Evolutionary conservation across 2,797 vertebrate species (phyloP).

Genomic region (Poeciliopsis paucimaculata): DNA sequence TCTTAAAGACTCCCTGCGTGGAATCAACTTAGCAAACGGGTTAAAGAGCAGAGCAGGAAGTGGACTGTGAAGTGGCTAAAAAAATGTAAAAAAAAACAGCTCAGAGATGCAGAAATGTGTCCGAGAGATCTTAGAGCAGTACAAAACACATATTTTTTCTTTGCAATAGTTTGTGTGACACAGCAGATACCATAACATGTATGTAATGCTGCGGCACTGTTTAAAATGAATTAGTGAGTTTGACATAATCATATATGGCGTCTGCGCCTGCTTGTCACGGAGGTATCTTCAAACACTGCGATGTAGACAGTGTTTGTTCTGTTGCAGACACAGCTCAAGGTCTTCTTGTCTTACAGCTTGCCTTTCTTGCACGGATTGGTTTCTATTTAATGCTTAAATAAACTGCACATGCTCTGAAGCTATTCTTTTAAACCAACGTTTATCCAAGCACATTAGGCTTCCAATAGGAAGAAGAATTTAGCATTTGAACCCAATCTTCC

Average conservation of each 20-base stretch:
- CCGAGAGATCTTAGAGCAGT: not conserved
- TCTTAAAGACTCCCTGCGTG: slow-evolving; percentile 18
- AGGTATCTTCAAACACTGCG: slow-evolving; percentile 11
- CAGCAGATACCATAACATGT: not conserved
- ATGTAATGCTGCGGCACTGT: not conserved
- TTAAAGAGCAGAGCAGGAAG: slow-evolving; percentile 22
- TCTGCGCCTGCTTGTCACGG: slow-evolving; percentile 13
- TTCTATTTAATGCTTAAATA: slow-evolving; percentile 30
- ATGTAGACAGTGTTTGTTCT: slow-evolving; percentile 9
- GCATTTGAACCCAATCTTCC: slow-evolving; percentile 36
- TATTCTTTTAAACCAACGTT: slow-evolving; percentile 33
- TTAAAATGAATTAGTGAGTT: slow-evolving; percentile 25
- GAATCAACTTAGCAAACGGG: slow-evolving; percentile 32
- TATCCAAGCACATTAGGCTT: slow-evolving; percentile 35
- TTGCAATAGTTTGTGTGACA: not conserved
- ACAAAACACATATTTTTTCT: not conserved
- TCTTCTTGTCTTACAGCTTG: slow-evolving; percentile 24
- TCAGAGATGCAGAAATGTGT: not conserved
- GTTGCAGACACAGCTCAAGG: slow-evolving; percentile 30
- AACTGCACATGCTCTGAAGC: slow-evolving; percentile 23
- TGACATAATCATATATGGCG: slow-evolving; percentile 18
- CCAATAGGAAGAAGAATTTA: slow-evolving; percentile 24
- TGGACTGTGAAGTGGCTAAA: slow-evolving; percentile 8
- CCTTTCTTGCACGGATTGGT: slow-evolving; percentile 8
- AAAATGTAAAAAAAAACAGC: not conserved